phyloP scores from a whole-genome alignment of 2,113 vertebrate genomes.

The Todiramphus chloris region DNA sequence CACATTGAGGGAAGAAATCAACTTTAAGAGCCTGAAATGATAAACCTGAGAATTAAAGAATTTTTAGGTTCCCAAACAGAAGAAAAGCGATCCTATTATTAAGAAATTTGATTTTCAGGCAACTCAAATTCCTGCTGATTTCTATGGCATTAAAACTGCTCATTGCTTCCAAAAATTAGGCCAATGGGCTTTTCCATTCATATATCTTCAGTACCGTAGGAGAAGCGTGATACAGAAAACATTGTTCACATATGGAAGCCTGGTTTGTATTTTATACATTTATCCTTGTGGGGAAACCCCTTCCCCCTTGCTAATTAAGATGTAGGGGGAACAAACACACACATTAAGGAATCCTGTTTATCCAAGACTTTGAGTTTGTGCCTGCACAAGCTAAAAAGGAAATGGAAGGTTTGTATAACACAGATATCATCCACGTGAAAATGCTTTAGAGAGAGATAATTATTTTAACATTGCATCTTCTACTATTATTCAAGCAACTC shows the following conservation, averaged over 20 bases:
- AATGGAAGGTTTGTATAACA: neutral
- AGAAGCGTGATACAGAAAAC: neutral
- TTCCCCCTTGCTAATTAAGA: neutral
- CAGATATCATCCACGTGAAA: neutral
- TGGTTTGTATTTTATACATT: neutral
- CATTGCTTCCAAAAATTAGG: neutral
- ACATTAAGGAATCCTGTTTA: neutral
- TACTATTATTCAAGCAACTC: neutral
- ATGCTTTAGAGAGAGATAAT: neutral
- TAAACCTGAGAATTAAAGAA: constrained; percentile 36
- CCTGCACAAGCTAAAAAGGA: neutral
- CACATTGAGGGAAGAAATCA: constrained; percentile 21
- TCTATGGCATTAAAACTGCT: neutral
- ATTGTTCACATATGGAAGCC: neutral
- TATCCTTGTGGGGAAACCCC: neutral
- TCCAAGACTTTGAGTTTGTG: neutral
- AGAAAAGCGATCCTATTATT: neutral
- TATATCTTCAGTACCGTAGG: neutral
- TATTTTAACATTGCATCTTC: neutral
- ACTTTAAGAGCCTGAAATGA: constrained; percentile 24
- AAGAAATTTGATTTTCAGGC: neutral
- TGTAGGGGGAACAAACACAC: no score
- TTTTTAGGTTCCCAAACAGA: neutral
- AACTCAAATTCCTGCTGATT: neutral
- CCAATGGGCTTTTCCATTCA: neutral